Evolutionary conservation across 2,888 invertebrate genomes (phyloP).

Genomic region (Orthosia incerta): DNA sequence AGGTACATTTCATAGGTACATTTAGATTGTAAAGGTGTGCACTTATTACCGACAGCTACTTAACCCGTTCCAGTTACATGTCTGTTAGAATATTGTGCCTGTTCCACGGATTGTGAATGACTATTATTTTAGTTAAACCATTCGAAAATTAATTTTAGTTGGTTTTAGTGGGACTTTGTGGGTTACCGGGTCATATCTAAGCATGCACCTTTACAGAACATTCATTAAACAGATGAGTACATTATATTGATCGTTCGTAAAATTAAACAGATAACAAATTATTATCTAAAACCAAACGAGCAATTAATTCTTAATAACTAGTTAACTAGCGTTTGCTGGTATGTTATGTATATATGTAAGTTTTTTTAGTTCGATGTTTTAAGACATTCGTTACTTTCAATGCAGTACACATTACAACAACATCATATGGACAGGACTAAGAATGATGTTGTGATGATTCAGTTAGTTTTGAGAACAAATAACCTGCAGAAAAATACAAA

Average conservation of each 20-base stretch:
- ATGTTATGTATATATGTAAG: neutral
- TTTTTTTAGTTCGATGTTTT: neutral
- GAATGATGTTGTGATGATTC: neutral
- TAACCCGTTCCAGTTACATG: neutral
- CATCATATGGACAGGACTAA: neutral
- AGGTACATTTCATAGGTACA: conserved; percentile 13
- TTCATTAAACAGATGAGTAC: neutral
- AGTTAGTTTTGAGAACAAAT: neutral
- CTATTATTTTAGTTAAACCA: neutral
- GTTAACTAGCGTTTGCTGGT: no score
- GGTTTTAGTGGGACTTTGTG: neutral
- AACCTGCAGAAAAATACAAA: neutral
- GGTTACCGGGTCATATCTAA: neutral
- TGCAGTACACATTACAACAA: no score
- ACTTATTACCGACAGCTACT: conserved; percentile 21
- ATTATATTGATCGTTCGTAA: neutral
- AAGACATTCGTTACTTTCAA: neutral
- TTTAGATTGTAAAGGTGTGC: conserved; percentile 38
- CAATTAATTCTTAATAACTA: neutral
- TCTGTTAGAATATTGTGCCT: neutral
- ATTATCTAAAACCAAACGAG: conserved; percentile 22
- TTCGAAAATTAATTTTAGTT: neutral
- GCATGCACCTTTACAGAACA: conserved; percentile 34
- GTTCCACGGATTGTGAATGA: neutral
- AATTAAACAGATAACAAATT: conserved; percentile 37